Conservation (phyloP, 2,797 vertebrate species). For the Steatocranus sp. region DNA sequence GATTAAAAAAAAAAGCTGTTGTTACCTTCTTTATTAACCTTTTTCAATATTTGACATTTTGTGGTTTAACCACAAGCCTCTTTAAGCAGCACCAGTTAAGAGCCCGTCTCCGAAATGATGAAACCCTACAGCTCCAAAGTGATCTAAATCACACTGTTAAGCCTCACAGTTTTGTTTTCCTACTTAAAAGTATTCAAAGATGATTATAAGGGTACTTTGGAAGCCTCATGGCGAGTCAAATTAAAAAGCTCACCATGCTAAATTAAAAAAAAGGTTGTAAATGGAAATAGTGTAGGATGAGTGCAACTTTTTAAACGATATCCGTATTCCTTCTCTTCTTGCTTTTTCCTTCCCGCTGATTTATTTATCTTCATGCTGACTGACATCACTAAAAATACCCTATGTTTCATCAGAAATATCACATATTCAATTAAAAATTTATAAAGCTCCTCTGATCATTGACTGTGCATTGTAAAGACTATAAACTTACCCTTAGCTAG, state of each 20-base stretch:
- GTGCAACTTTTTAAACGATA: background rate
- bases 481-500: background rate
- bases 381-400: background rate
- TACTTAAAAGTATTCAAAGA: background rate
- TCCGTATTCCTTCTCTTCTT: background rate
- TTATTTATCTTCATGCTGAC: background rate
- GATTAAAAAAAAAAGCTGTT: background rate
- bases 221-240: background rate
- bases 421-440: background rate
- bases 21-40: background rate
- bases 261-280: background rate
- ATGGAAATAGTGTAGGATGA: background rate
- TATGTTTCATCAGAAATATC: background rate
- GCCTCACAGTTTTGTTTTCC: background rate
- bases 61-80: background rate
- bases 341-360: background rate
- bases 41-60: background rate
- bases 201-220: background rate
- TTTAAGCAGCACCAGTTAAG: background rate
- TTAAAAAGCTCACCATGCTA: background rate
- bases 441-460: background rate
- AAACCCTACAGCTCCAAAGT: background rate
- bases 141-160: background rate
- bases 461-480: background rate
- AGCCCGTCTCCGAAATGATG: background rate